Base-by-base conservation (phyloP, 2,888 invertebrate species). In the Perdita meconis region DNA sequence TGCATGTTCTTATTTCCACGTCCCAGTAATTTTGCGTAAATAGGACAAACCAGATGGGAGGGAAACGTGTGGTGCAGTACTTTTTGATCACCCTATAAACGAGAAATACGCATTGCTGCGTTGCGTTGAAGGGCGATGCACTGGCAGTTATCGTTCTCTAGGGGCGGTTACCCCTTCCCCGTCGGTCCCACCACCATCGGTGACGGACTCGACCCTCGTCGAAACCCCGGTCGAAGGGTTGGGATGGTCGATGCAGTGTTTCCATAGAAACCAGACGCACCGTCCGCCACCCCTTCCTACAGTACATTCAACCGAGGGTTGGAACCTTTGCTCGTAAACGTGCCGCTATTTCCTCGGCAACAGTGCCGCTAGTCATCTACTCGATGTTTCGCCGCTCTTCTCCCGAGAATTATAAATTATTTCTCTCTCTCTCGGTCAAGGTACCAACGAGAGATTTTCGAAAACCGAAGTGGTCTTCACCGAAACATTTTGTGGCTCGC, bases 231-330 rank as follows among this genome's bases (percentile, higher is more conserved):
- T 84, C 86, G 82, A 84, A 87, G 87, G 90, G 87, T 87, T 92
- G 92, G 91, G 92, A 92, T 92, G 93, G 91, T 93, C 93, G 93
- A 93, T 93, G 93, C 93, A 93, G 92, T 92, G 93, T 93, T 92
- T 88, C 93, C 92, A 92, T 93, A 92, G 93, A 91, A 93, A 93
- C 93, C 92, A 93, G 91, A 91, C 92, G 90, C 91, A 92, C 93
- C 93, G 92, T 93, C 93, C 94, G 94, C 94, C 94, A 93, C 93
- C 94, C 93, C 92, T 92, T 93, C 93, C 87, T 86, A 91, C 92
- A 92, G 91, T 93, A 90, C 90, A 91, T 90, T 91, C 90, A 90
- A 91, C 91, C 89, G 86, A 70, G 73, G 77, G 87, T 83, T 88
- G 89, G 90, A 89, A 88, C 87, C 87, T 87, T 88, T 87, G 82